phyloP scores from a whole-genome alignment of 2,888 invertebrate species.

The Erebia palarica region DNA sequence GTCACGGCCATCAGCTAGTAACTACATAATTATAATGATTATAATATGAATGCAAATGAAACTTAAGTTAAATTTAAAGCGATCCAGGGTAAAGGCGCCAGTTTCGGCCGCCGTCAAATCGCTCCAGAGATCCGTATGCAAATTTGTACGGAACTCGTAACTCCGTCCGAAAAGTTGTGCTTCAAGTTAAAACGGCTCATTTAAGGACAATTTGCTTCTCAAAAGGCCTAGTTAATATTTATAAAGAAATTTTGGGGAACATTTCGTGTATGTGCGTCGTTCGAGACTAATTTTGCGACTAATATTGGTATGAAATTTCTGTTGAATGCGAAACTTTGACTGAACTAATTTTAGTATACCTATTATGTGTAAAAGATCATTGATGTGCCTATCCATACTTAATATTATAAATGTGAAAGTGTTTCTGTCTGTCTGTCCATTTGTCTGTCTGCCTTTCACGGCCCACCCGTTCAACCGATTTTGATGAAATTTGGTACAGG shows the following conservation, averaged over 20 bases:
- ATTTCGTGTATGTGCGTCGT: conserved; percentile 16
- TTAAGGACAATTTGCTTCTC: conserved; percentile 39
- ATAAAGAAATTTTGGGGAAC: conserved; percentile 34
- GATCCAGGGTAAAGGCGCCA: conserved; percentile 21
- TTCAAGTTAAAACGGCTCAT: conserved; percentile 36
- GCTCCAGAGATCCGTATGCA: conserved; percentile 35
- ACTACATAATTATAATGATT: conserved; percentile 9
- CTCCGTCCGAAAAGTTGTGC: conserved; percentile 34
- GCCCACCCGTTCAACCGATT: too few species aligned
- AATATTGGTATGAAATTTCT: neutral
- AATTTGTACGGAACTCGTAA: conserved; percentile 37
- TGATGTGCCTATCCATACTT: too few species aligned
- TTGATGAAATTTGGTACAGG: too few species aligned
- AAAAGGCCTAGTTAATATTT: conserved; percentile 38
- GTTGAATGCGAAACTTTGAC: neutral
- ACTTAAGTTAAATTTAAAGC: conserved; percentile 31
- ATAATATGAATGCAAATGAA: conserved; percentile 22
- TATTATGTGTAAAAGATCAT: too few species aligned
- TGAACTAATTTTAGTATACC: too few species aligned
- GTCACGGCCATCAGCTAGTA: neutral
- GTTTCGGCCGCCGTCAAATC: conserved; percentile 31
- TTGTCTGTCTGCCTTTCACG: too few species aligned
- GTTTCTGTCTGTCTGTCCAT: too few species aligned
- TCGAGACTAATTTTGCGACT: neutral
- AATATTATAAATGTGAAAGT: too few species aligned